phyloP scores from a whole-genome alignment of 35 echinoderm and acorn worm genomes.

The Apostichopus parvimensis region DNA sequence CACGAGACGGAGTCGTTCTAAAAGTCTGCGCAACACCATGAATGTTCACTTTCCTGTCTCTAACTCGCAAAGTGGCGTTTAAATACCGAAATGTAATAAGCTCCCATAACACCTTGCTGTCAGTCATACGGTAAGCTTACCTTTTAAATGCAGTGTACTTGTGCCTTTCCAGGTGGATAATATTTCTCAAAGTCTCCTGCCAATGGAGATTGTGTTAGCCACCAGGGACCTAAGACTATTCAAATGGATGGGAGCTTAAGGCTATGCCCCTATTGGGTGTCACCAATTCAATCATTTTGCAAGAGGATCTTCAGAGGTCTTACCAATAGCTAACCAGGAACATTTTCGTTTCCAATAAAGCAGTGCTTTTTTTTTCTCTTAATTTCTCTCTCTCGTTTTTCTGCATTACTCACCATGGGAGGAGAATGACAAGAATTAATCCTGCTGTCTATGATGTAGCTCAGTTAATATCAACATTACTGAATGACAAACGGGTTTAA shows the following conservation, averaged over 20 bases:
- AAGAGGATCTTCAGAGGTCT: slow-evolving; percentile 3
- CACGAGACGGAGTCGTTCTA: neutral
- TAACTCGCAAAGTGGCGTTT: neutral
- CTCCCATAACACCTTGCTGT: slow-evolving; percentile 10
- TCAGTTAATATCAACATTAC: too few relatives aligned
- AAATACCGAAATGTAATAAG: neutral
- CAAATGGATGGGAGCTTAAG: neutral
- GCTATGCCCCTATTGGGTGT: neutral
- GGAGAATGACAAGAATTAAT: neutral
- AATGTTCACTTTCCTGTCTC: neutral
- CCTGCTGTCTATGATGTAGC: too few relatives aligned
- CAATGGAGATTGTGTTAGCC: slow-evolving; percentile 12
- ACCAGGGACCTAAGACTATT: neutral
- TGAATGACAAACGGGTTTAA: too few relatives aligned
- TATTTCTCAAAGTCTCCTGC: slow-evolving; percentile 2
- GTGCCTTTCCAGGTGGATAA: neutral
- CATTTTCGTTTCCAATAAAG: neutral
- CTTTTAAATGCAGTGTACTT: neutral
- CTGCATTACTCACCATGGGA: neutral
- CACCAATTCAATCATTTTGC: slow-evolving; percentile 9
- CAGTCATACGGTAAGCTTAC: neutral
- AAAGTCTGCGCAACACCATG: neutral
- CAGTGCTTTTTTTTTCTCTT: neutral
- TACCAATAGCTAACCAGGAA: neutral
- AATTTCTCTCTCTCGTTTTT: neutral